Evolutionary conservation across 2,113 vertebrate genomes (phyloP), one percentile per base, ranked within the genome.

Genomic region (Orthonyx spaldingii): DNA sequence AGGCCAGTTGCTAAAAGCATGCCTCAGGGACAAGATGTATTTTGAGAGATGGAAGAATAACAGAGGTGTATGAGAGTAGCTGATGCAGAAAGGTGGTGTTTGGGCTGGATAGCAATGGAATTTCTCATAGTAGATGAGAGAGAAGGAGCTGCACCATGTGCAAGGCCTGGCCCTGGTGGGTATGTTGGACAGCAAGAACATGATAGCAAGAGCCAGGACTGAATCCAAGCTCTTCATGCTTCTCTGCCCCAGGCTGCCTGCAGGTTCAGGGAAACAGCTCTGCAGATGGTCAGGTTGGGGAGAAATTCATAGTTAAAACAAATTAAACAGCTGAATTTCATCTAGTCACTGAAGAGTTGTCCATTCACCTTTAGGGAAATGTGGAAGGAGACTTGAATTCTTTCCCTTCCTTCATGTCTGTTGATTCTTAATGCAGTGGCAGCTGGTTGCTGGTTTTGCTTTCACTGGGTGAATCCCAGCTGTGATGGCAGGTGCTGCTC

Each of bases 401-500:
- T 87, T 95, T 81, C 53, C 59, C 11, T 61, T 81, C 50, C 72
- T 80, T 88, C 70, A 44, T 50, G 50, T 80, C 63, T 84, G 5
- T 55, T 55, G 86, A 24, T 77, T 89, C 59, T 74, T 26, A 13
- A 59, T 77, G 79, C 52, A 56, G 76, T 42, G n/a, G 79, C 93
- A 95, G 93, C 94, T 93, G 88, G 75, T 47, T 90, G 87, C 81
- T 83, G 87, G 57, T 11, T 85, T 83, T 87, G 46, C 84, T 87
- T 83, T 90, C 90, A 41, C 82, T 63, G 92, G 87, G 82, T 80
- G 92, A 93, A 63, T 77, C 91, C 91, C 87, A 96, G 96, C 96
- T 97, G 95, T 60, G 90, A 74, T 84, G 92, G 96, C 96, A 96
- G 90, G 94, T 95, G 88, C 90, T 0, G 79, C 92, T 96, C 85